Base-by-base conservation (phyloP, 1,140 invertebrate species). In the Pogonomyrmex barbatus region DNA sequence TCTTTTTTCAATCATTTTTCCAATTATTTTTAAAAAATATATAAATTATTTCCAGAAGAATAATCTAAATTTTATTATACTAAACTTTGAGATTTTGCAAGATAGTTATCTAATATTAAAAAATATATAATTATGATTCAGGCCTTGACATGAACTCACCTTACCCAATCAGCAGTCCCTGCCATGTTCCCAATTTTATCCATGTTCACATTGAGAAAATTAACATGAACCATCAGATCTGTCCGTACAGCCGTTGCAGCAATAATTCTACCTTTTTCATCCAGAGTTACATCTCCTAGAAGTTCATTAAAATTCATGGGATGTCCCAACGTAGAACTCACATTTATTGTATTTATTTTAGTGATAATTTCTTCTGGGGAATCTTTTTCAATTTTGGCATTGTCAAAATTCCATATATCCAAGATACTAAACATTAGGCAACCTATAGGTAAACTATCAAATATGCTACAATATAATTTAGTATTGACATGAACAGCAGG, bases 91-190 rank as follows among this genome's bases (percentile, higher is more conserved):
- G 4, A 73, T 58, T 47, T 54, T 3, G n/a, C 1, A 54, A 5
- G 2, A 60, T 1, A 75, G 45, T 76, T 3, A 36, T 47, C 24
- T 5, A 85, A 56, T 12, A 79, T 36, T 9, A 50, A 76, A 5
- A 75, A 30, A 65, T 50, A 89, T 63, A 62, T 24, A 24, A 24
- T 56, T 33, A 86, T 88, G 81, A 92, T 87, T 88, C 65, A 86
- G 86, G 78, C 82, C 71, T 73, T 79, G 39, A 36, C 42, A 70
- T 62, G 24, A 86, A 91, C 82, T 87, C 84, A 94, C 94, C 93
- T 94, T 95, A 96, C 97, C 96, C 97, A 97, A 89, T 97, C 96
- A 91, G 97, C 96, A 47, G 97, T 97, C 79, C 97, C 97, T 14
- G 96, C 96, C 60, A 96, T 94, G 91, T 97, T 97, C 78, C 96